Conservation (phyloP, 2,113 vertebrate species). For the Egretta garzetta region DNA sequence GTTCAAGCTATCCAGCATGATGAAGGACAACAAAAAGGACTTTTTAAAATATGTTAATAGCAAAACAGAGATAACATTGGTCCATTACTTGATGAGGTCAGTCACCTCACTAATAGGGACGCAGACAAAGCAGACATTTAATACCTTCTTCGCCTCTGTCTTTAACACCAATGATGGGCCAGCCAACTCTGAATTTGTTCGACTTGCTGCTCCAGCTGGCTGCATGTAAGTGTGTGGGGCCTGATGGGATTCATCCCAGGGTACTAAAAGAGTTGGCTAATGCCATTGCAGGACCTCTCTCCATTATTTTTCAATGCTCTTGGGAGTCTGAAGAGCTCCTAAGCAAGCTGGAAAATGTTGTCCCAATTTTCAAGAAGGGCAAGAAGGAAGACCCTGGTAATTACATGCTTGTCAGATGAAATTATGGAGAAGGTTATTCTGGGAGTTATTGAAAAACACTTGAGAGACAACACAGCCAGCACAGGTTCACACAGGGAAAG, state of each 20-base stretch:
- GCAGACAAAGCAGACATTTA: background rate
- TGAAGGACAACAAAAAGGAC: background rate
- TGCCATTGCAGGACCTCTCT: background rate
- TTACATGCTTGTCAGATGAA: background rate
- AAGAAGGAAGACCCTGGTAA: background rate
- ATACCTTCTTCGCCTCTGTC: too few species aligned
- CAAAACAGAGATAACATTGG: background rate
- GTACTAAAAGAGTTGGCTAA: background rate
- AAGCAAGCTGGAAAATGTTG: background rate
- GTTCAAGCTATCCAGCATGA: background rate
- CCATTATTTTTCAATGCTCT: background rate
- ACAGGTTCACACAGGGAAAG: background rate
- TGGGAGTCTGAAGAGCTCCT: background rate
- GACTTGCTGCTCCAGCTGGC: background rate
- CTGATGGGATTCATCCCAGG: background rate
- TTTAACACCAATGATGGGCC: background rate
- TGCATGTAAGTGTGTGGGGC: fast-evolving
- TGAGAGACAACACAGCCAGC: background rate
- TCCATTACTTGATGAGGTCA: background rate
- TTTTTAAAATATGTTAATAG: background rate
- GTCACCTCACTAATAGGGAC: background rate
- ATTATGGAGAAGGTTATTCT: background rate
- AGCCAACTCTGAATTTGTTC: background rate
- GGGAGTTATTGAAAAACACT: background rate
- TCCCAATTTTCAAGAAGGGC: background rate